Evolutionary conservation across 2,888 invertebrate species (phyloP), one percentile per base, ranked within the genome.

Genomic region (Pseudolycoriella hygida): DNA sequence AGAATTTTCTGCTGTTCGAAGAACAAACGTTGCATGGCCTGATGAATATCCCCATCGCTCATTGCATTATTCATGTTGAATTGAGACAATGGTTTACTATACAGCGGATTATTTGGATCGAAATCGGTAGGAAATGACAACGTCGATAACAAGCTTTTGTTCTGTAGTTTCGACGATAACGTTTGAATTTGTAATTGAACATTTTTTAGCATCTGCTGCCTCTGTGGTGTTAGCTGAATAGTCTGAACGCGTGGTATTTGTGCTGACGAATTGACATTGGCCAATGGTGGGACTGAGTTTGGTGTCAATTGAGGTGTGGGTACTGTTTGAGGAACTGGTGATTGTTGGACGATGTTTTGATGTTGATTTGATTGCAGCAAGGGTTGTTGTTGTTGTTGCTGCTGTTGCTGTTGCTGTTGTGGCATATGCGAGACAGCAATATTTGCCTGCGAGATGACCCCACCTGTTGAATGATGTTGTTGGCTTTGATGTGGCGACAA

Each of bases 181-280:
- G 72, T 70, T 56, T 77, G 75, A 44, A 84, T 79, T 61, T 82
- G 80, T 53, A 74, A 66, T 59, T 80, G 78, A 10, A 80, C 72
- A 47, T 70, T 71, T 55, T 74, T 73, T 49, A 77, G 57, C 53
- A 75, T 66, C 57, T 76, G 76, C 56, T 82, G 81, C 55, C 80
- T 81, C 54, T 80, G 80, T 11, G 77, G 76, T 14, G 79, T 79
- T 42, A 83, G 60, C 54, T 81, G 80, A 51, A 82, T 80, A 10
- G 80, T 79, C 56, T 80, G 80, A 45, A 80, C 76, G 49, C 76
- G 68, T 49, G 77, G 76, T 15, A 67, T 61, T 40, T 51, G 54
- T 25, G 53, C 54, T 8, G 25, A 6, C 45, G 53, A 50, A 49
- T 48, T 52, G 43, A 55, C 52, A 47, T 50, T 55, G 6, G 54